phyloP scores from a whole-genome alignment of 2,113 vertebrate genomes.

The Callipepla squamata region DNA sequence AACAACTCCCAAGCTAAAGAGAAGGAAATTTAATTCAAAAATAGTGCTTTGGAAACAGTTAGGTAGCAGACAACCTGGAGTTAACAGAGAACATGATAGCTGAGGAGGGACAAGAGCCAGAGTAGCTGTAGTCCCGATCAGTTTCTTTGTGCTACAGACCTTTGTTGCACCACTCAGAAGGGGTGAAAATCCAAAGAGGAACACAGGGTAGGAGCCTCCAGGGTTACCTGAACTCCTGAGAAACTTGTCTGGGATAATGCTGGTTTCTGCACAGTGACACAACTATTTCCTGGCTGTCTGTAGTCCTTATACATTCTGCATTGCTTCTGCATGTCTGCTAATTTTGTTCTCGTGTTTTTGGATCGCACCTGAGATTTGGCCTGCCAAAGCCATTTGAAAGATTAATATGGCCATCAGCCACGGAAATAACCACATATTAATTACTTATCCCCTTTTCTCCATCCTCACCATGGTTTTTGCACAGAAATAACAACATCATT shows the following conservation, averaged over 20 bases:
- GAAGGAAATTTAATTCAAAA: neutral
- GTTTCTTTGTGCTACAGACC: accelerated
- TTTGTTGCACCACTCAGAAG: neutral
- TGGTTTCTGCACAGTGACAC: neutral
- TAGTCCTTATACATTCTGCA: neutral
- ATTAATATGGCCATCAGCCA: neutral
- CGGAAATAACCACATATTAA: neutral
- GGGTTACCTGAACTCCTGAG: neutral
- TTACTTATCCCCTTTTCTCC: neutral
- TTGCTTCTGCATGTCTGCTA: neutral
- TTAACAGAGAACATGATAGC: neutral
- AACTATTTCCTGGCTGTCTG: neutral
- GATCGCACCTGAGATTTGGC: neutral
- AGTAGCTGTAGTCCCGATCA: accelerated
- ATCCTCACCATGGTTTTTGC: neutral
- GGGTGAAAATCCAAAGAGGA: neutral
- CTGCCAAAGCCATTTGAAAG: constrained; percentile 8
- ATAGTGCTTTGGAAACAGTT: neutral
- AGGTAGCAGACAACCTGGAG: neutral
- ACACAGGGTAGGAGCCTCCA: neutral
- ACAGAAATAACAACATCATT: constrained; percentile 10
- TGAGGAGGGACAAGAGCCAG: neutral
- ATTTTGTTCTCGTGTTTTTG: neutral
- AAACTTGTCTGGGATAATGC: neutral
- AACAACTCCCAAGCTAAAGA: neutral